Base-by-base conservation (phyloP, 23 tunicate species). In the Phallusia fumigata region DNA sequence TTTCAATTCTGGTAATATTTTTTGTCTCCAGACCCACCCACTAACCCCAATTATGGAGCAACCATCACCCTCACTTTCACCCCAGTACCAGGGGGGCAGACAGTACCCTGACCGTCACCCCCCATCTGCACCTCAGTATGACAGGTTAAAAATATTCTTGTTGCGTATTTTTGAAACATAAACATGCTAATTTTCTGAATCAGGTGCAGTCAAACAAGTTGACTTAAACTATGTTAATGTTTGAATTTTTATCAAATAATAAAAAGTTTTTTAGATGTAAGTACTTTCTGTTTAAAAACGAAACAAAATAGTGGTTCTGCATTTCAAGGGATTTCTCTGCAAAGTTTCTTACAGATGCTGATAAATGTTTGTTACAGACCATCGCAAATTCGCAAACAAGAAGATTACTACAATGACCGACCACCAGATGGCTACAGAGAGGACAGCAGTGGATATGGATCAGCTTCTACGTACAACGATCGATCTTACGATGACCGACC, bases 361-460 rank as follows among this genome's bases (percentile, higher is more conserved):
- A n/a, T n/a, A n/a, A n/a, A n/a, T n/a, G n/a, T 15, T 51, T 51
- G 58, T 51, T 13, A 51, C 18, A 58, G 69, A 58, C 69, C 69
- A 3, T 16, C 69, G 3, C 69, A 58, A 16, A 24, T 22, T 24
- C 69, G 69, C 69, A 58, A 58, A 24, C 69, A 22, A 58, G 69
- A 58, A 3, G 69, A 58, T 21, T 58, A 58, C 13, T 24, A 58
- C 28, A 21, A 58, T 13, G 69, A 58, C 3, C 69, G 69, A 24
- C 69, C 69, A 1, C 15, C 28, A 3, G 80, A 53, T 12, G 35
- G 85, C 16, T 45, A 58, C 40, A 34, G 85, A 0, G 91, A 87
- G 12, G 91, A 87, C 83, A 92, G 97, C 47, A 91, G 96, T 73
- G 97, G 97, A 16, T 92, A 92, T 64, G 97, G 91, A 3, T 91